Evolutionary conservation across 2,888 invertebrate species (phyloP), one percentile per base, ranked within the genome.

Genomic region (Ornithoptera alexandrae): DNA sequence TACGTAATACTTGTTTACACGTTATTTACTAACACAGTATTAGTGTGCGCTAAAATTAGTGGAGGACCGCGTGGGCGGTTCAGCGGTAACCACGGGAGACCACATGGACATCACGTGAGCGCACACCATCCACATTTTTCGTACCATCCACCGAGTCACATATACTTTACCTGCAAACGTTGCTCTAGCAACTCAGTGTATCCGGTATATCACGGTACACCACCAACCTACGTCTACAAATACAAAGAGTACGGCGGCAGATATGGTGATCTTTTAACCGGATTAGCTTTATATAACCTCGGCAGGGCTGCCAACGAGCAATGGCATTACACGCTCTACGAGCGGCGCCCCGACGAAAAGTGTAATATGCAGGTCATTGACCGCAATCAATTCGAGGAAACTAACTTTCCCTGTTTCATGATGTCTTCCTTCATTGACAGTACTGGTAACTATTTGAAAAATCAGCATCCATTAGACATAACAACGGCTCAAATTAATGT

Each of bases 221-320:
- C 86, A 4, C 92, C 92, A 1, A 81, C 86, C 0, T 92, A 92
- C 77, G 87, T 92, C 30, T 90, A 89, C 76, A 84, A 82, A 65
- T 91, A 84, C 74, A 80, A 87, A 46, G 89, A 90, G 68, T 86
- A 85, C 12, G 81, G 82, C 4, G 86, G 82, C 68, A 80, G 87
- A 71, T 91, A 84, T 71, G 84, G 87, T 2, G 84, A 85, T 63
- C 72, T 92, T 22, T 74, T 92, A 58, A 84, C 89, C 2, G 92
- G 92, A 12, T 79, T 92, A 36, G 88, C 92, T 10, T 75, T 92
- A 18, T 92, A 90, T 77, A 92, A 92, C 74, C 79, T 92, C 57
- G 92, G 91, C 42, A 82, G 89, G 74, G 81, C 89, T 0, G 72
- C 80, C 3, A 77, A 77, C 30, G 82, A 81, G 20, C 78, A 83